Evolutionary conservation across 2,797 vertebrate genomes (phyloP).

Genomic region (Siniperca scherzeri): DNA sequence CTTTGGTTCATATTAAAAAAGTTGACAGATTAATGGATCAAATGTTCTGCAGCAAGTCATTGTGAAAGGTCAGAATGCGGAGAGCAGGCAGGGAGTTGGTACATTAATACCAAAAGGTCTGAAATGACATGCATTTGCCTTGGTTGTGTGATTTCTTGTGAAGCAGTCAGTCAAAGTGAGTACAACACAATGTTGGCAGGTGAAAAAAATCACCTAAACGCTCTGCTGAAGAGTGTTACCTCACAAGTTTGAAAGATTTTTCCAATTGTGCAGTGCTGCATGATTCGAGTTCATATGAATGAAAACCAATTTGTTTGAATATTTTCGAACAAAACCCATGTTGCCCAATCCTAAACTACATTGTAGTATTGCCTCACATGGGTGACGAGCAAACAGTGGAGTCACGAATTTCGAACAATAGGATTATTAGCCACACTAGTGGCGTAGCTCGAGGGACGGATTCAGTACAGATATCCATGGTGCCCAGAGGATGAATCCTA

Average conservation of each 20-base stretch:
- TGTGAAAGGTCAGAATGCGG: conserved; percentile 46
- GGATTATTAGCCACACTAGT: neutral
- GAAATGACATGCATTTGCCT: conserved; percentile 6
- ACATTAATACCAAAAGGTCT: conserved; percentile 6
- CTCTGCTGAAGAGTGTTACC: neutral
- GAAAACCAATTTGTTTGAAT: neutral
- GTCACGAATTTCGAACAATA: too few relatives aligned
- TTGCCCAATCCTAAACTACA: neutral
- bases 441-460: neutral
- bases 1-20: conserved; percentile 33
- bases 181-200: neutral
- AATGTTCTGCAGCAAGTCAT: conserved; percentile 31
- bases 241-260: neutral
- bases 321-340: neutral
- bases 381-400: neutral
- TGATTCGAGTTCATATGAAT: neutral
- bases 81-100: conserved; percentile 1
- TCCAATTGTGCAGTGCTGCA: neutral
- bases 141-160: conserved; percentile 16
- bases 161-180: conserved; percentile 17
- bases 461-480: too few relatives aligned
- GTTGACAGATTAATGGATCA: conserved; percentile 63
- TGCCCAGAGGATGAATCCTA: neutral
- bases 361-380: neutral
- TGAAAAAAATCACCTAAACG: neutral